A percentile compares a stretch with the other conserved stretches of the same genome.
phyloP scores from a whole-genome alignment of 2,797 vertebrate genomes.

The Catostomus latipinnis region DNA sequence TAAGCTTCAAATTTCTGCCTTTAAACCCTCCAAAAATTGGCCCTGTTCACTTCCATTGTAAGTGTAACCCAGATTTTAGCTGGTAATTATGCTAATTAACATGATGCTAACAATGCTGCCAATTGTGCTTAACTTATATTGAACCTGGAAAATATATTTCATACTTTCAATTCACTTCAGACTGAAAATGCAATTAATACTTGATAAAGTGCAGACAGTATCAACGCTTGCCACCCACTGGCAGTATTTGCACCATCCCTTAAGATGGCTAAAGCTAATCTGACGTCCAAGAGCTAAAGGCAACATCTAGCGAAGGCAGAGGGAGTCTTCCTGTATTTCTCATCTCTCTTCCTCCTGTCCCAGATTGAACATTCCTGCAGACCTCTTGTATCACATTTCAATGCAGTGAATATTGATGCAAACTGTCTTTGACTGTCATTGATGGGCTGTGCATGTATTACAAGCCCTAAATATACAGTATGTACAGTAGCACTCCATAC shows the following conservation, averaged over 20 bases:
- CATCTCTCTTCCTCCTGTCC: slow-evolving; percentile 14
- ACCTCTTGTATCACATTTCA: neutral
- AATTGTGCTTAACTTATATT: too few relatives aligned
- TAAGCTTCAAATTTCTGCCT: too few relatives aligned
- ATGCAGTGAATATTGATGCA: neutral
- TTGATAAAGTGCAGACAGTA: slow-evolving; percentile 6
- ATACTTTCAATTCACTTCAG: too few relatives aligned
- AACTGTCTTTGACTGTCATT: neutral
- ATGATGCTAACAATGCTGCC: too few relatives aligned
- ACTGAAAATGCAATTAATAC: neutral
- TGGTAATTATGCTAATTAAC: too few relatives aligned
- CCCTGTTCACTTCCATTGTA: too few relatives aligned
- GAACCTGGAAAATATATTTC: too few relatives aligned
- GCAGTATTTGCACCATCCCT: slow-evolving; percentile 33
- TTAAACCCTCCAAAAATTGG: too few relatives aligned
- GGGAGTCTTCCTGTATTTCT: neutral
- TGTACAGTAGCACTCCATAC: slow-evolving; percentile 39
- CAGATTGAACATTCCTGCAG: slow-evolving; percentile 25
- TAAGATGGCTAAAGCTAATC: slow-evolving; percentile 45
- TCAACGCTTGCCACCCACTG: slow-evolving; percentile 15
- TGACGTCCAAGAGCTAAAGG: slow-evolving; percentile 40
- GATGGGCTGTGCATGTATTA: neutral
- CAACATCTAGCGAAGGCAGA: slow-evolving; percentile 43
- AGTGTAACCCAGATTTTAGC: too few relatives aligned
- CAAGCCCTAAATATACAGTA: neutral